Evolutionary conservation across 2,888 invertebrate genomes (phyloP).

Genomic region (Tuberolachnus salignus): DNA sequence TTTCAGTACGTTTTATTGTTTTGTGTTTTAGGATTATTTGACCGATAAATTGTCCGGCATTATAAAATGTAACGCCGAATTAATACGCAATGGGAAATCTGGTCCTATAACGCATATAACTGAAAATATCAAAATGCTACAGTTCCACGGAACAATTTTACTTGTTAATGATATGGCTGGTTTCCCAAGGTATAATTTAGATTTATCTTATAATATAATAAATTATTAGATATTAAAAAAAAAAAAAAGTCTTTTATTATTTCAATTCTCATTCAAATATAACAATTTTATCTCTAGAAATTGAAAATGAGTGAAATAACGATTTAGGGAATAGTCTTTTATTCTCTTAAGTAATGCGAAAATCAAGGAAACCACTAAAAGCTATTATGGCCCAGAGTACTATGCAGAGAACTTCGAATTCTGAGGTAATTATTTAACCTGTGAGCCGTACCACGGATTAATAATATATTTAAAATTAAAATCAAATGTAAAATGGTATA

Average conservation of each 20-base stretch:
- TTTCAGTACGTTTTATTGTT: background rate
- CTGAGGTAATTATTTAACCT: too few relatives aligned
- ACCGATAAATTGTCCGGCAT: constrained; percentile 99
- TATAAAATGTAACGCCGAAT: constrained; percentile 96
- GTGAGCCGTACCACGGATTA: too few relatives aligned
- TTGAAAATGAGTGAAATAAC: too few relatives aligned
- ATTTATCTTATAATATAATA: too few relatives aligned
- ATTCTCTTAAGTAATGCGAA: constrained; percentile 87
- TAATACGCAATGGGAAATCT: constrained; percentile 91
- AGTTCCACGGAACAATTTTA: constrained; percentile 97
- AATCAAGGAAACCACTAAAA: constrained; percentile 97
- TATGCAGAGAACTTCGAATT: constrained; percentile 98
- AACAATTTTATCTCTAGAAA: too few relatives aligned
- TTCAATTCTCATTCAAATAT: too few relatives aligned
- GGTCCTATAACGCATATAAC: constrained; percentile 97
- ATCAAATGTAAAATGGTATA: too few relatives aligned
- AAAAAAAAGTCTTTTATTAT: too few relatives aligned
- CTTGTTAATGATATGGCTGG: constrained; percentile 99
- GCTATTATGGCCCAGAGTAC: constrained; percentile 96
- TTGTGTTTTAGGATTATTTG: constrained; percentile 82
- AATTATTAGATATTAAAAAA: too few relatives aligned
- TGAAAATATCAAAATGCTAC: constrained; percentile 96
- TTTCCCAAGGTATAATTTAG: constrained; percentile 82
- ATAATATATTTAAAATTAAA: too few relatives aligned
- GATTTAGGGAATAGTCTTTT: too few relatives aligned